A percentile compares a stretch with the other conserved stretches of the same genome.
Evolutionary conservation across 2,113 vertebrate genomes (phyloP).

Genomic region (Sphaerodactylus townsendi): DNA sequence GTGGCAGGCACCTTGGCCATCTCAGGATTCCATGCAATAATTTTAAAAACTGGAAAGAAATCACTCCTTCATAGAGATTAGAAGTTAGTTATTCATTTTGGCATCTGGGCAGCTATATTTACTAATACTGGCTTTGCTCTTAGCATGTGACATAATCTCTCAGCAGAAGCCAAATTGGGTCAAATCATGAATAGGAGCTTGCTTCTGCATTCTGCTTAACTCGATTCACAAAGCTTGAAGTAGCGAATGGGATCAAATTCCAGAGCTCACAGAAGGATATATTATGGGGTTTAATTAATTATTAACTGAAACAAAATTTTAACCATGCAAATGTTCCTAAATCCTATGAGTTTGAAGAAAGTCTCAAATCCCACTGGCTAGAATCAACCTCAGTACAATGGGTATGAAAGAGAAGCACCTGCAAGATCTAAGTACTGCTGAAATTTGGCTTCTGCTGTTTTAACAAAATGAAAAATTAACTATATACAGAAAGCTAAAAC

Average conservation of each 20-base stretch:
- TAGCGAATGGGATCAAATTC: slow-evolving; percentile 61
- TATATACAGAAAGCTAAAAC: not conserved
- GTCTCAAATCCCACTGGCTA: not conserved
- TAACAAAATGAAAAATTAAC: not conserved
- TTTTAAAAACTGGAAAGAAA: not conserved
- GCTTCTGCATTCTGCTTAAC: slow-evolving; percentile 67
- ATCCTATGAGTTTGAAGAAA: slow-evolving; percentile 23
- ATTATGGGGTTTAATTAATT: not conserved
- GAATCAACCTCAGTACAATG: not conserved
- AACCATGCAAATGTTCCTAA: not conserved
- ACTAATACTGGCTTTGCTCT: slow-evolving; percentile 49
- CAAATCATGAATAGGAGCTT: slow-evolving; percentile 60
- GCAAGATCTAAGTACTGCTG: not conserved
- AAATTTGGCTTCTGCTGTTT: not conserved
- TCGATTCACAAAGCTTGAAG: slow-evolving; percentile 55
- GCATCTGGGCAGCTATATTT: slow-evolving; percentile 44
- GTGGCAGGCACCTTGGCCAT: too few species aligned
- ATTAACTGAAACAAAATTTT: slow-evolving; percentile 48
- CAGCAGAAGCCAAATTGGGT: slow-evolving; percentile 54
- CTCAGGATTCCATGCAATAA: too few species aligned
- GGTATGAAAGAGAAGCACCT: not conserved
- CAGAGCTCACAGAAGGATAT: slow-evolving; percentile 45
- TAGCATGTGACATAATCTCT: slow-evolving; percentile 61
- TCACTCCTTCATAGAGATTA: not conserved
- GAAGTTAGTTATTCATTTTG: slow-evolving; percentile 33